Percentiles rank a stretch among this genome's conserved stretches.
Evolutionary conservation across 2,888 invertebrate species (phyloP).

Genomic region (Hydropsyche betteni): DNA sequence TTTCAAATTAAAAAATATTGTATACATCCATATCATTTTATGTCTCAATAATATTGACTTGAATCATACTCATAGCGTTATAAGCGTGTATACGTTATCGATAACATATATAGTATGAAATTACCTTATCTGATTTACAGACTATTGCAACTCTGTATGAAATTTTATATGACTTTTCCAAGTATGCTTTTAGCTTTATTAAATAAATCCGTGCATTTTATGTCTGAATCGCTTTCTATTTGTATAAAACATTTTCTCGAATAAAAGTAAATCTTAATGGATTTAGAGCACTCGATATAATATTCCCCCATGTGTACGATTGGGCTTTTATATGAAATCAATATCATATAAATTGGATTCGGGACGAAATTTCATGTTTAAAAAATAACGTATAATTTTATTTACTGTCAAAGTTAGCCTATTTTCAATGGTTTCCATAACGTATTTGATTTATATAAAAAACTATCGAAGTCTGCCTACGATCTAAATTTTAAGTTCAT

Average conservation of each 20-base stretch:
- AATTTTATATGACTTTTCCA: not conserved
- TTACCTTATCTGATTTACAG: constrained; percentile 16
- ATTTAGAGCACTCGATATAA: too few relatives aligned
- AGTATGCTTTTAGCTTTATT: constrained; percentile 16
- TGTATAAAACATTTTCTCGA: not conserved
- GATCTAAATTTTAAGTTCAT: constrained; percentile 14
- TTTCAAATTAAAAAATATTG: not conserved
- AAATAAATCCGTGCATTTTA: constrained; percentile 17
- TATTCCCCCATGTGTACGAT: not conserved
- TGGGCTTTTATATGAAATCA: not conserved
- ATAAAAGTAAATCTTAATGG: constrained; percentile 2
- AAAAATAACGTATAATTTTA: too few relatives aligned
- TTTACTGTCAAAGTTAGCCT: too few relatives aligned
- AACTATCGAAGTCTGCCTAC: constrained; percentile 15
- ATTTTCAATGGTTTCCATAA: not conserved
- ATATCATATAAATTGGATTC: not conserved
- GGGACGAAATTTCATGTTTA: not conserved
- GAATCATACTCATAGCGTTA: not conserved
- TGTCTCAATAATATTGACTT: too few relatives aligned
- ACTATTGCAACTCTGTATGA: constrained; percentile 3
- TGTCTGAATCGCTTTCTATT: not conserved
- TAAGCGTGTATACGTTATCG: not conserved
- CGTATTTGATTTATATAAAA: constrained; percentile 10
- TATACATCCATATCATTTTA: too few relatives aligned
- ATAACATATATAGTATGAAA: not conserved